Evolutionary conservation across 2,797 vertebrate species (phyloP), one percentile per base, ranked within the genome.

Genomic region (Notolepis coatsorum): DNA sequence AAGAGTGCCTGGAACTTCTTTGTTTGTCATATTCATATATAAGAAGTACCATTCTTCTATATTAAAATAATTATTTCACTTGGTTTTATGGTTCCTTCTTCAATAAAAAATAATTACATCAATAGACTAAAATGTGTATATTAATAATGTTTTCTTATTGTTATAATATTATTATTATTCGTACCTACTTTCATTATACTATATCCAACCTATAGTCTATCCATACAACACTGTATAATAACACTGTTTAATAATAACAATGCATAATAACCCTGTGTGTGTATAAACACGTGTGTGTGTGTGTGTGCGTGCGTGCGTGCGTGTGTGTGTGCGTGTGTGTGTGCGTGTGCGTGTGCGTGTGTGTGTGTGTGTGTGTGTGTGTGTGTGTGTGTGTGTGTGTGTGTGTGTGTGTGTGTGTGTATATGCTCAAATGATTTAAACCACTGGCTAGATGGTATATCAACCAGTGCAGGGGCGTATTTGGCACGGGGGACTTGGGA

Each of bases 281-380:
- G n/a, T n/a, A n/a, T n/a, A n/a, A n/a, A n/a, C n/a, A n/a, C n/a
- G n/a, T n/a, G n/a, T n/a, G n/a, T n/a, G 27, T 33, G 31, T 23
- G 18, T 27, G 51, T 37, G 20, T 39, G 35, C 23, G 51, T 54
- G 51, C 23, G 35, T 37, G 51, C 38, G 33, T 54, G 31, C 38
- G 50, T 50, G 48, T 50, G 48, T 50, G 27, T 50, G 48, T 50
- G 27, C 28, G 48, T 50, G 48, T 50, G 48, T 50, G 48, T 50
- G 48, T 50, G 48, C 28, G 48, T 50, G 48, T 50, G 48, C 28
- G 48, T 50, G 48, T 50, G 48, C n/a, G 48, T 50, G 48, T 50
- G 28, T 50, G 24, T 28, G 21, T 30, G 49, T 50, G 20, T 13
- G 24, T 50, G 18, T 50, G 48, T 18, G 20, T 37, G 27, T 49